Evolutionary conservation across 2,113 vertebrate species (phyloP).

Genomic region (Cranoglanis bouderius): DNA sequence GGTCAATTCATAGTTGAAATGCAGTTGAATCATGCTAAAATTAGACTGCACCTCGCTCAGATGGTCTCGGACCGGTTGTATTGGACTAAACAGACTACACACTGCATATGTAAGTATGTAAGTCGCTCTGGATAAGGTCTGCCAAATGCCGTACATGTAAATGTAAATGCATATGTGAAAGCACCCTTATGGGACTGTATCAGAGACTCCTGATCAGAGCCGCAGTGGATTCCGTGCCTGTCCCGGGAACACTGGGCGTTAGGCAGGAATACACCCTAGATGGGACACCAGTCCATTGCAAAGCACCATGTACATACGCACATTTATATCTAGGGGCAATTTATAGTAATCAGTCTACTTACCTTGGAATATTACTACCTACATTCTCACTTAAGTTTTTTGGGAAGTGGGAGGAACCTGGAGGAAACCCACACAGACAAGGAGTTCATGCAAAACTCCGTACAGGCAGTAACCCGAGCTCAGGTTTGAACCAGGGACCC

Average conservation of each 20-base stretch:
- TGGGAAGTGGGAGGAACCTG: neutral
- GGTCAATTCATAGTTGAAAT: neutral
- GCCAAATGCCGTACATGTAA: too few relatives aligned
- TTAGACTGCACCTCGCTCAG: neutral
- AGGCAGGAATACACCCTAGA: neutral
- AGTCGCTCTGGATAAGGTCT: too few relatives aligned
- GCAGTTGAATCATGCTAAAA: neutral
- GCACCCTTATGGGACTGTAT: neutral
- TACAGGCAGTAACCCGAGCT: neutral
- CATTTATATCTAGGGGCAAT: neutral
- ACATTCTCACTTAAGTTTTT: neutral
- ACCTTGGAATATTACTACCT: neutral
- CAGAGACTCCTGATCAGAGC: neutral
- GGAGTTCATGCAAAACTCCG: neutral
- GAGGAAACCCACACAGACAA: neutral
- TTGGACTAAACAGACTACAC: too few relatives aligned
- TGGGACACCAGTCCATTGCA: neutral
- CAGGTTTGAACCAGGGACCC: neutral
- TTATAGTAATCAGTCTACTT: neutral
- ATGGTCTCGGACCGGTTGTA: neutral
- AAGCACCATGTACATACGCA: neutral
- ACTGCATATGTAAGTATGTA: too few relatives aligned
- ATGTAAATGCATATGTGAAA: neutral
- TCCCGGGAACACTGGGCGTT: neutral
- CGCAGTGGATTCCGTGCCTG: neutral